Evolutionary conservation across 2,113 vertebrate species (phyloP).

Genomic region (Epinephelus lanceolatus): DNA sequence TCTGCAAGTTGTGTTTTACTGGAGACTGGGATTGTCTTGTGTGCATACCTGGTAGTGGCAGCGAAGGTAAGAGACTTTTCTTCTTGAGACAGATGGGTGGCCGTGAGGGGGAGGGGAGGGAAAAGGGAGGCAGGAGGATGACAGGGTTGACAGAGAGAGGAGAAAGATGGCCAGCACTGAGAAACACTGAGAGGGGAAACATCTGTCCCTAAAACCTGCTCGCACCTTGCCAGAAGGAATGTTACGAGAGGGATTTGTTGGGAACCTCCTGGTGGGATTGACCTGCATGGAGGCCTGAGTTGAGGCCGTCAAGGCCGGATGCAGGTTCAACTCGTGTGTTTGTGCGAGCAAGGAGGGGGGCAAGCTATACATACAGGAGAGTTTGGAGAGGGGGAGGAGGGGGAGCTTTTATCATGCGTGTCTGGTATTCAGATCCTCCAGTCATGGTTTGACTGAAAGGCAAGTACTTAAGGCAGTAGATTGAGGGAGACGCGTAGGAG

Average conservation of each 20-base stretch:
- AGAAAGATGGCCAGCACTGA: constrained; percentile 39
- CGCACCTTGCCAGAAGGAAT: constrained; percentile 55
- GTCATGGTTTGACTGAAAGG: constrained; percentile 71
- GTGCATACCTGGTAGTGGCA: constrained; percentile 54
- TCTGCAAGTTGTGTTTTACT: constrained; percentile 2
- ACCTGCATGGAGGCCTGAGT: constrained; percentile 48
- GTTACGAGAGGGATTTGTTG: constrained; percentile 46
- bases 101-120: constrained; percentile 21
- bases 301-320: constrained; percentile 42
- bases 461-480: constrained; percentile 51
- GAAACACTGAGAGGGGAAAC: constrained; percentile 20
- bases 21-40: constrained; percentile 28
- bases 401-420: constrained; percentile 74
- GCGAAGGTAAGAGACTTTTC: constrained; percentile 71
- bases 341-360: constrained; percentile 33
- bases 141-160: constrained; percentile 24
- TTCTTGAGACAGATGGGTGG: constrained; percentile 33
- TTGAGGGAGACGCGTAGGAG: constrained; percentile 51
- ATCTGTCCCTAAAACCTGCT: constrained; percentile 50
- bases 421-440: constrained; percentile 70
- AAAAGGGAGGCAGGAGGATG: constrained; percentile 13
- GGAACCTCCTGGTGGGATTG: constrained; percentile 39
- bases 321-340: constrained; percentile 50
- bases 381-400: constrained; percentile 43
- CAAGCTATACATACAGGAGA: constrained; percentile 43